phyloP scores from a whole-genome alignment of 2,113 vertebrate genomes.

The Grus americana region DNA sequence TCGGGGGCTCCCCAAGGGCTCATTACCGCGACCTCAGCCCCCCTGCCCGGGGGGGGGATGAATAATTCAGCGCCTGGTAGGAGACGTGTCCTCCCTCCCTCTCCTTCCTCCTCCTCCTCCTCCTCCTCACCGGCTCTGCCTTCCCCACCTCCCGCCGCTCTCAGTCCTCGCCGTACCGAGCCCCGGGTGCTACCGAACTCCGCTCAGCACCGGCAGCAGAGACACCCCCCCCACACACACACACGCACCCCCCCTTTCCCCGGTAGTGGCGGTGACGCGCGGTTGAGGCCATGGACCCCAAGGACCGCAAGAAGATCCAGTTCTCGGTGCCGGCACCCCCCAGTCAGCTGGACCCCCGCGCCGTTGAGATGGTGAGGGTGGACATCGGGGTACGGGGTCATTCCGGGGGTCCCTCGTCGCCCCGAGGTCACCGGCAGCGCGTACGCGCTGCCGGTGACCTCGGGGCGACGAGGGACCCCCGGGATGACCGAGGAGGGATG shows the following conservation, averaged over 20 bases:
- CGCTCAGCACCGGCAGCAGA: not conserved
- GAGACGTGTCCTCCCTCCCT: slow-evolving; percentile 58
- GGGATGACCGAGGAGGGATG: not conserved
- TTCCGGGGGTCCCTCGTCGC: not conserved
- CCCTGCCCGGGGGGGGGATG: slow-evolving; percentile 50
- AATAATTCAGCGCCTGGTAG: slow-evolving; percentile 78
- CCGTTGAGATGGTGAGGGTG: slow-evolving; percentile 93
- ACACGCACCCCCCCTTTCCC: not conserved
- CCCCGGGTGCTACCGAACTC: slow-evolving; percentile 62
- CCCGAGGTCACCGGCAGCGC: not conserved
- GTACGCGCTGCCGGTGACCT: not conserved
- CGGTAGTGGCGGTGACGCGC: slow-evolving; percentile 64
- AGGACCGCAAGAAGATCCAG: slow-evolving; percentile 94
- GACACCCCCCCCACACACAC: slow-evolving; percentile 18
- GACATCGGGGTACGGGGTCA: not conserved
- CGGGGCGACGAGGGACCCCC: not conserved
- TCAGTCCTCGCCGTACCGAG: slow-evolving; percentile 69
- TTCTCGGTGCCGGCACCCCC: slow-evolving; percentile 86
- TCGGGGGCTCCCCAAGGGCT: slow-evolving; percentile 39
- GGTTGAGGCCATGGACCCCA: slow-evolving; percentile 80
- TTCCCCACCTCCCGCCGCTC: slow-evolving; percentile 37
- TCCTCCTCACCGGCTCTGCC: slow-evolving; percentile 57
- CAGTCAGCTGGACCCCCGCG: slow-evolving; percentile 91
- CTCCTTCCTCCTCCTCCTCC: slow-evolving; percentile 49
- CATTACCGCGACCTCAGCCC: slow-evolving; percentile 41